phyloP scores from a whole-genome alignment of 2,888 invertebrate species.

The Zygogramma bicolorata region DNA sequence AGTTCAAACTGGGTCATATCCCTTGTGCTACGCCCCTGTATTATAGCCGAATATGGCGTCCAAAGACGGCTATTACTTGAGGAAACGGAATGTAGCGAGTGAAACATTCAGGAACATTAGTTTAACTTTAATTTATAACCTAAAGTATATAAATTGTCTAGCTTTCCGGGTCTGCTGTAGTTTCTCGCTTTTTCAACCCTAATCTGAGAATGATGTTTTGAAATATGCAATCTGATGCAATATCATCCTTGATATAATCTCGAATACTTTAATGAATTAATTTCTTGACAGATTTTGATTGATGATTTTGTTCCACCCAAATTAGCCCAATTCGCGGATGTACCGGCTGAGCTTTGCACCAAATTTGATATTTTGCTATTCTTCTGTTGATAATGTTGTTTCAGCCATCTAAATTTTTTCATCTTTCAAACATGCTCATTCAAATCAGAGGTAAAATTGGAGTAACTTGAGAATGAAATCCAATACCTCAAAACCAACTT shows the following conservation, averaged over 20 bases:
- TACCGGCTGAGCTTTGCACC: neutral
- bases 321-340: neutral
- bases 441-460: no score
- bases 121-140: slow-evolving; percentile 48
- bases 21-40: slow-evolving; percentile 24
- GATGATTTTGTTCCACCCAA: neutral
- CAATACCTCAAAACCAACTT: no score
- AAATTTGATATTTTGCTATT: neutral
- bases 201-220: slow-evolving; percentile 43
- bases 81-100: slow-evolving; percentile 47
- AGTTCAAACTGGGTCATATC: neutral
- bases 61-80: slow-evolving; percentile 47
- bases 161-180: slow-evolving; percentile 36
- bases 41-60: slow-evolving; percentile 41
- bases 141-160: slow-evolving; percentile 46
- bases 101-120: slow-evolving; percentile 48
- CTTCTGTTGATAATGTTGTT: neutral
- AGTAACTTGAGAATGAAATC: no score
- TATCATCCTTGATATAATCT: slow-evolving; percentile 2
- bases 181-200: slow-evolving; percentile 39
- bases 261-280: neutral
- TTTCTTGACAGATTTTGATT: neutral
- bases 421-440: no score
- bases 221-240: slow-evolving; percentile 25
- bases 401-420: no score